Base-by-base conservation (phyloP, 2,888 invertebrate species). In the Drosophila subquinaria region DNA sequence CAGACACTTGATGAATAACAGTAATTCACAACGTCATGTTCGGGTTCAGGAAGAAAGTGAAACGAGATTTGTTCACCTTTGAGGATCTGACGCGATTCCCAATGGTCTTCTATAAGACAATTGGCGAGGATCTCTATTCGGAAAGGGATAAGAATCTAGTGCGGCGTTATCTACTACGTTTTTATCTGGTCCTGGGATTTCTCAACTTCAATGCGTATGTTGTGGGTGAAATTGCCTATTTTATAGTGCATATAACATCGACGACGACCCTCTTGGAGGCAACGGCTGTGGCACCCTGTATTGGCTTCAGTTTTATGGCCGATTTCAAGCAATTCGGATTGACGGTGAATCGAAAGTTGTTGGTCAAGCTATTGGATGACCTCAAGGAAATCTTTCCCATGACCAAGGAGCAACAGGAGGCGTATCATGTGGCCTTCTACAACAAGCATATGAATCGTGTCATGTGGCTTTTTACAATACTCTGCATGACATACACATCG, bases 231-330 rank as follows among this genome's bases (percentile, higher is more conserved):
- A 75, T 89, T 5, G 77, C 89, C 0, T 90, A 89, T 47, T 86
- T 92, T 1, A 63, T 85, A 13, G 69, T 73, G 10, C 82, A 90
- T n/a, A 69, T 90, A 1, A 74, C 80, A 5, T 81, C 82, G 66
- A 89, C 88, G 9, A 70, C 85, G 0, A 90, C 84, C 0, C 65
- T 92, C 4, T 61, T 91, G 66, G 91, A 91, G 72, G 90, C 88
- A 4, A 92, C 91, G 0, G 90, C 88, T 2, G 79, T 90, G 38
- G 90, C 88, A 1, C 89, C 91, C 4, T 91, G 89, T 55, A 86
- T 91, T 40, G 90, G 90, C 30, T 81, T 86, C 47, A 83, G 88
- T 42, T 80, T 90, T 27, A 82, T 90, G 84, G 73, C 88, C 30
- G 77, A 90, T 38, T 81, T 88, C 45, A 90, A 91, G 78, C 88